Percentiles rank a stretch among this genome's conserved stretches.
Conservation (phyloP, 2,113 vertebrate genomes). For the Jacana jacana region DNA sequence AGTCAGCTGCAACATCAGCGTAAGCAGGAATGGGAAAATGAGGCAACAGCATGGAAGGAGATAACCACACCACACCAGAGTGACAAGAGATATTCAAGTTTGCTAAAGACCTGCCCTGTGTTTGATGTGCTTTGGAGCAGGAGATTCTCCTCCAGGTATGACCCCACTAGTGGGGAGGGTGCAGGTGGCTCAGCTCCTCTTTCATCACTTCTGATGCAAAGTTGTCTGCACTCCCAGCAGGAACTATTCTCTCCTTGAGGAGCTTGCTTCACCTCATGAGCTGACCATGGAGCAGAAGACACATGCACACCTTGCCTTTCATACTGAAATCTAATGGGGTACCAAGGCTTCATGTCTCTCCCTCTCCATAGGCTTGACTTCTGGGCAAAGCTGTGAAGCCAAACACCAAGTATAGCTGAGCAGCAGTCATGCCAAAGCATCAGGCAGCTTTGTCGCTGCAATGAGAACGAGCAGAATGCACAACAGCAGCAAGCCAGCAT, state of each 20-base stretch:
- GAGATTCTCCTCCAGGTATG: not conserved
- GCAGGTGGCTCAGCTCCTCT: not conserved
- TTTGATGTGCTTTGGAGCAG: not conserved
- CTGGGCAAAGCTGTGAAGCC: not conserved
- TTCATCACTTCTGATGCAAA: not conserved
- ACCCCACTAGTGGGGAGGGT: rapidly evolving
- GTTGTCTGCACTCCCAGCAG: not conserved
- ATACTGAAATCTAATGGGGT: not conserved
- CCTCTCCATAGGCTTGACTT: not conserved
- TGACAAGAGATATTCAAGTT: not conserved
- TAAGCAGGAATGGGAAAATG: not conserved
- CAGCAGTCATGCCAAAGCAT: not conserved
- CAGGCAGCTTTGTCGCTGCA: not conserved
- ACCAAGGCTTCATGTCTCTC: not conserved
- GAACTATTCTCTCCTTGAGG: not conserved
- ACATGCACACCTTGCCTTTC: not conserved
- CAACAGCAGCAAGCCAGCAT: not conserved
- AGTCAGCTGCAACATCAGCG: not conserved
- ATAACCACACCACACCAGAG: not conserved
- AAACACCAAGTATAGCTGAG: not conserved
- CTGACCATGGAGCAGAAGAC: not conserved
- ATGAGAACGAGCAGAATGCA: not conserved
- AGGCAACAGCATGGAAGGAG: not conserved
- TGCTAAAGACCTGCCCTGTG: not conserved
- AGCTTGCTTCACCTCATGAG: not conserved